A percentile compares a stretch with the other conserved stretches of the same genome.
phyloP scores from a whole-genome alignment of 1,140 invertebrate species.

The Hylyphantes graminicola region DNA sequence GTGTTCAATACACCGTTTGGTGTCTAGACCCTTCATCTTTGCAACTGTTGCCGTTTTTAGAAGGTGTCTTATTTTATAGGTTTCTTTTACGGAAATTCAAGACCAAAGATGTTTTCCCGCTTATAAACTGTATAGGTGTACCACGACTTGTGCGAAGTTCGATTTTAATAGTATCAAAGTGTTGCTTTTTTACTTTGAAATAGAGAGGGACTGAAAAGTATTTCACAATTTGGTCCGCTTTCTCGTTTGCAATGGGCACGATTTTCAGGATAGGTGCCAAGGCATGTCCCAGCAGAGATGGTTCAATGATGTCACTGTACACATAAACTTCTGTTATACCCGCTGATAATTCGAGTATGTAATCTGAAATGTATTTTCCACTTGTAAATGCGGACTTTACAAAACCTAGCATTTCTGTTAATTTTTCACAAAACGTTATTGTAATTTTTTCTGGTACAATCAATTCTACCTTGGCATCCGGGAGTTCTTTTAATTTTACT shows the following conservation, averaged over 20 bases:
- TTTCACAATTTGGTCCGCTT: not conserved
- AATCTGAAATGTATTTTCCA: too few species aligned
- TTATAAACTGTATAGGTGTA: not conserved
- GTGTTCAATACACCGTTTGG: not conserved
- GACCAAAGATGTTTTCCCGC: not conserved
- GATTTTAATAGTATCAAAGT: not conserved
- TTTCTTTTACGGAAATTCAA: not conserved
- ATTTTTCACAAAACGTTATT: too few species aligned
- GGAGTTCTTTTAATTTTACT: too few species aligned
- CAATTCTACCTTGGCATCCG: too few species aligned
- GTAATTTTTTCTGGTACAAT: too few species aligned
- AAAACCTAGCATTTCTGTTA: too few species aligned
- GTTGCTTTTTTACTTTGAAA: not conserved
- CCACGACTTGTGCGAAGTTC: not conserved
- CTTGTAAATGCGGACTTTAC: too few species aligned
- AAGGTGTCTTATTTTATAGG: not conserved
- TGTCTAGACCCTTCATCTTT: too few species aligned
- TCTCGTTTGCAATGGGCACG: not conserved
- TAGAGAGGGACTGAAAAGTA: not conserved
- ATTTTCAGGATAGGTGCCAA: not conserved
- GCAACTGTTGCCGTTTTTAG: not conserved
- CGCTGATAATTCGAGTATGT: too few species aligned
- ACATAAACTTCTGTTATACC: not conserved
- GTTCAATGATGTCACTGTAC: not conserved
- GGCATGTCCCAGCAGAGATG: not conserved